phyloP scores from a whole-genome alignment of 2,888 invertebrate species.

The Ecliptopera silaceata region DNA sequence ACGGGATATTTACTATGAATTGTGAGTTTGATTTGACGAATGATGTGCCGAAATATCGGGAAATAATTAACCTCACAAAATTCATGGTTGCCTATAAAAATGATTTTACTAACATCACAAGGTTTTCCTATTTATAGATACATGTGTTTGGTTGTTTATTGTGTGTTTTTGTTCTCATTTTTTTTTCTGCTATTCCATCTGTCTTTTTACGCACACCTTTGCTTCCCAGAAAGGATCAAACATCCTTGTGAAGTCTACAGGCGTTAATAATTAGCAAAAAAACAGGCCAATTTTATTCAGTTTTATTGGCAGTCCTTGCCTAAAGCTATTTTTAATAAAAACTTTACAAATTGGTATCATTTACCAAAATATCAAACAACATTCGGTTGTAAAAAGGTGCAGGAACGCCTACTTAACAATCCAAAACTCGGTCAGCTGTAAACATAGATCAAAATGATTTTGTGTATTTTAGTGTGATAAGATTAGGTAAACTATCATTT shows the following conservation, averaged over 20 bases:
- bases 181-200: not conserved
- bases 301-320: constrained; percentile 21
- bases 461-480: constrained; percentile 5
- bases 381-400: constrained; percentile 18
- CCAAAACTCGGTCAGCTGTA: constrained; percentile 15
- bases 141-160: not conserved
- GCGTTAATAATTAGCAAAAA: constrained; percentile 29
- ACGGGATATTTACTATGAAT: too few relatives aligned
- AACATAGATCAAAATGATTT: constrained; percentile 10
- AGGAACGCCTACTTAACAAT: constrained; percentile 18
- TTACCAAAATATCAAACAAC: constrained; percentile 18
- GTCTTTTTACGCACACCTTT: constrained; percentile 15
- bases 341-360: constrained; percentile 26
- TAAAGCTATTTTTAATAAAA: constrained; percentile 21
- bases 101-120: too few relatives aligned
- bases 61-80: too few relatives aligned
- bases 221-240: constrained; percentile 24
- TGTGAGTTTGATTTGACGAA: too few relatives aligned
- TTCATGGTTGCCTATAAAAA: too few relatives aligned
- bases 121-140: not conserved
- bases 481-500: too few relatives aligned
- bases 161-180: not conserved
- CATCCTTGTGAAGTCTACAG: constrained; percentile 15
- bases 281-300: constrained; percentile 18
- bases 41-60: too few relatives aligned